phyloP scores from a whole-genome alignment of 2,113 vertebrate species.

The Loxodonta africana region DNA sequence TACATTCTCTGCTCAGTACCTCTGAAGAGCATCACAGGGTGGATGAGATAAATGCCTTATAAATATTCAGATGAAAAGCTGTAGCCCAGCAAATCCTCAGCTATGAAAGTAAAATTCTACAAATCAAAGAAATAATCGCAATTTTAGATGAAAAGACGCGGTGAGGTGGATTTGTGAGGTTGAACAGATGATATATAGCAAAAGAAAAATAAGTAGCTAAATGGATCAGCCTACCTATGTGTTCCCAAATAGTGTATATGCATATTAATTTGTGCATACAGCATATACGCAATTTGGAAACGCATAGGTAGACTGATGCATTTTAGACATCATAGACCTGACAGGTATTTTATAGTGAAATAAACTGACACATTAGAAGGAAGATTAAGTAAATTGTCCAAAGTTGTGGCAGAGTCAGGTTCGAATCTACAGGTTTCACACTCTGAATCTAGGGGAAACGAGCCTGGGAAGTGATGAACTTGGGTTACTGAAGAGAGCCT shows the following conservation, averaged over 20 bases:
- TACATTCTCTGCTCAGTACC: background rate
- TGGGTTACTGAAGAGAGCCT: background rate
- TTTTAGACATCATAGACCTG: background rate
- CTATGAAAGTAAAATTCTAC: conserved; percentile 55
- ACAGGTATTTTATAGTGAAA: background rate
- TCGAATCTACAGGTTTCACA: background rate
- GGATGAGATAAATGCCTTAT: conserved; percentile 10
- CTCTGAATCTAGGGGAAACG: background rate
- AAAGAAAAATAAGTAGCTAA: conserved; percentile 16
- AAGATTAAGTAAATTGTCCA: background rate
- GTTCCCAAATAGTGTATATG: background rate
- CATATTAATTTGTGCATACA: background rate
- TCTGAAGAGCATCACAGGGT: background rate
- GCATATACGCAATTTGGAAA: background rate
- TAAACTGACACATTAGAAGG: conserved; percentile 9
- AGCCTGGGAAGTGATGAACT: background rate
- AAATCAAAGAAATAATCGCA: conserved; percentile 1
- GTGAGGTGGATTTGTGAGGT: background rate
- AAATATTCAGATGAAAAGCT: conserved; percentile 24
- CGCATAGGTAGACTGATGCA: background rate
- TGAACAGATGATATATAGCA: background rate
- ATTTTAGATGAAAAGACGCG: background rate
- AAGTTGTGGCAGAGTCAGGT: background rate
- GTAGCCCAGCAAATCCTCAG: conserved; percentile 13
- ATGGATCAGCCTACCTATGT: background rate